phyloP scores from a whole-genome alignment of 1,140 invertebrate genomes.

The Delia radicum region DNA sequence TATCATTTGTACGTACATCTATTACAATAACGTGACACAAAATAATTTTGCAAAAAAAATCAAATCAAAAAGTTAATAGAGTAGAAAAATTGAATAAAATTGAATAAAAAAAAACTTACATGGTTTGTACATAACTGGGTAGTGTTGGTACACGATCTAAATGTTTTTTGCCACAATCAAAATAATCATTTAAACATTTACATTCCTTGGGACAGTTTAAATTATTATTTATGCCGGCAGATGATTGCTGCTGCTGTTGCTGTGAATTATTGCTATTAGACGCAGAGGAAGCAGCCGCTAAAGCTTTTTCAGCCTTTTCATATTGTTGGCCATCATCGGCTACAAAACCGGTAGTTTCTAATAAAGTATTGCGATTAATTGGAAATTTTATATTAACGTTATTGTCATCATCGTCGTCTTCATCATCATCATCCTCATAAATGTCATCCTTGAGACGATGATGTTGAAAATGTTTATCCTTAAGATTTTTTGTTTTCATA shows the following conservation, averaged over 20 bases:
- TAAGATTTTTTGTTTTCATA: conserved; percentile 34
- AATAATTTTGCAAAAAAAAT: too few species aligned
- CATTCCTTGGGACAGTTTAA: conserved; percentile 60
- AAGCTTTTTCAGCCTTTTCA: conserved; percentile 43
- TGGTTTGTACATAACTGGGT: conserved; percentile 63
- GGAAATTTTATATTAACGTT: conserved; percentile 34
- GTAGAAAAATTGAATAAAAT: too few species aligned
- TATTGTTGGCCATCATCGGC: conserved; percentile 51
- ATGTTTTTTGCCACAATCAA: conserved; percentile 64
- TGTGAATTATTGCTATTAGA: not conserved
- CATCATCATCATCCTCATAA: conserved; percentile 32
- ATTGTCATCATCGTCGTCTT: not conserved
- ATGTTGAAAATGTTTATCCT: not conserved
- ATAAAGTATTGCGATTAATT: conserved; percentile 20
- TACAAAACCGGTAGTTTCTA: conserved; percentile 50
- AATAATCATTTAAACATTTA: conserved; percentile 61
- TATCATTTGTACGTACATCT: too few species aligned
- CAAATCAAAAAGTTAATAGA: too few species aligned
- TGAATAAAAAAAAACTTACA: conserved; percentile 60
- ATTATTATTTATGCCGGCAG: conserved; percentile 34
- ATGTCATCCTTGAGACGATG: conserved; percentile 20
- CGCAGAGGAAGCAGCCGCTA: conserved; percentile 30
- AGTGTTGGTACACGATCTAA: conserved; percentile 61
- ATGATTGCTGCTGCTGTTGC: conserved; percentile 21
- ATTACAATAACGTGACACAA: too few species aligned